phyloP scores from a whole-genome alignment of 2,113 vertebrate species.

The Hucho hucho region DNA sequence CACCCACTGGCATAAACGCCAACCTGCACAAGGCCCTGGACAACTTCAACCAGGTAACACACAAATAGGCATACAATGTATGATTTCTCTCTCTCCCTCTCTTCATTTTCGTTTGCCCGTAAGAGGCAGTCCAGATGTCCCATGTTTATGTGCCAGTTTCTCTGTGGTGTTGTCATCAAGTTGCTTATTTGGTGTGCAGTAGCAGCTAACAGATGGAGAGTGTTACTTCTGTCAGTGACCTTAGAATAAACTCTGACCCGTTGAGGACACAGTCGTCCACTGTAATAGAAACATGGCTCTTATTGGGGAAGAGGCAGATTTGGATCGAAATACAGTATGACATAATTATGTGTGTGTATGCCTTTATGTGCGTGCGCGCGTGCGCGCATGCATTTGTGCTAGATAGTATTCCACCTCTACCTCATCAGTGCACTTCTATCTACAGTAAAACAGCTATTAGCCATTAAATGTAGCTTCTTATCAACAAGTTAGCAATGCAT shows the following conservation, averaged over 20 bases:
- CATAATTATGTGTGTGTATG: not conserved
- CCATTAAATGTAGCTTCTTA: not conserved
- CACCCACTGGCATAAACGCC: conserved; percentile 86
- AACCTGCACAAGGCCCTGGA: conserved; percentile 95
- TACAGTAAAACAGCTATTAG: conserved; percentile 30
- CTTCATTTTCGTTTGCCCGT: not conserved
- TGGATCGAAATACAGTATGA: too few relatives aligned
- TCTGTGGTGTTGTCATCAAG: conserved; percentile 48
- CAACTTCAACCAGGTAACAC: conserved; percentile 90
- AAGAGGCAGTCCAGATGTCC: conserved; percentile 16
- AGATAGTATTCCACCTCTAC: conserved; percentile 14
- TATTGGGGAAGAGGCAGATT: not conserved
- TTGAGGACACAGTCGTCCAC: conserved; percentile 23
- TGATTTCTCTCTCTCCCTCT: not conserved
- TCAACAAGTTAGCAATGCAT: not conserved
- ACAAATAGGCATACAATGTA: not conserved
- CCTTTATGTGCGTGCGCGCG: not conserved
- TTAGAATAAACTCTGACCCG: conserved; percentile 28
- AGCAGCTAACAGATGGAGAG: conserved; percentile 33
- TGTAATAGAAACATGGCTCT: not conserved
- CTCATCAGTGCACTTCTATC: conserved; percentile 35
- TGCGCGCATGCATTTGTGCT: conserved; percentile 11
- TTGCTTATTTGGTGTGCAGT: conserved; percentile 45
- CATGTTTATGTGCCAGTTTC: conserved; percentile 21
- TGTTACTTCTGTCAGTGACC: conserved; percentile 23